Conservation (phyloP, 1,140 invertebrate species). For the Oncopodura yosiiana region DNA sequence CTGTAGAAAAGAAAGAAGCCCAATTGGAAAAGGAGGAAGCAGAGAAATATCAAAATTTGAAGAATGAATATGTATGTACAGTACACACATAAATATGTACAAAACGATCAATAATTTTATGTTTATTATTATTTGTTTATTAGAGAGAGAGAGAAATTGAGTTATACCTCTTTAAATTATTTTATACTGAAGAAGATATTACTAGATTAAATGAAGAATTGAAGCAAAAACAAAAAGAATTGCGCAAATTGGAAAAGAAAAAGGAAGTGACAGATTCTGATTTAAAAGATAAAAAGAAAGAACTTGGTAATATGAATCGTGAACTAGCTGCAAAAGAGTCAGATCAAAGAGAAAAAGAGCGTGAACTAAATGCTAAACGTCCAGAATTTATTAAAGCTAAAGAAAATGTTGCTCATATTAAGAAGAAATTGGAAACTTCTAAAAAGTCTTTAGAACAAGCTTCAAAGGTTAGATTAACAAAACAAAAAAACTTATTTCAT, state of each 20-base stretch:
- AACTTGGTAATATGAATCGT: conserved; percentile 67
- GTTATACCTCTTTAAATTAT: conserved; percentile 84
- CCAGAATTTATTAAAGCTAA: conserved; percentile 97
- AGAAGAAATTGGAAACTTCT: conserved; percentile 86
- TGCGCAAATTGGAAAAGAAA: conserved; percentile 70
- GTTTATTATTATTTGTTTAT: conserved; percentile 28
- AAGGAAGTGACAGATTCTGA: conserved; percentile 81
- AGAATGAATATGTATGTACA: conserved; percentile 74
- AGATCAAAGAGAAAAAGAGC: conserved; percentile 87
- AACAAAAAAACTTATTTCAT: conserved; percentile 10
- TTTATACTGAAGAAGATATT: conserved; percentile 90
- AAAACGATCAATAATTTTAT: not conserved
- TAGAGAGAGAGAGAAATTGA: conserved; percentile 80
- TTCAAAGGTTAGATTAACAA: conserved; percentile 54
- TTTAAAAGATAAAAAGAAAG: conserved; percentile 89
- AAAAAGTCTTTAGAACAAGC: conserved; percentile 86
- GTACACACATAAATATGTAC: too few species aligned
- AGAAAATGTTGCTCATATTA: conserved; percentile 88
- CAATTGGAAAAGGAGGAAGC: conserved; percentile 98
- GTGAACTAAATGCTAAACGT: conserved; percentile 83
- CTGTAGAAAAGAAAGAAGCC: conserved; percentile 94
- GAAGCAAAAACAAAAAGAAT: conserved; percentile 69
- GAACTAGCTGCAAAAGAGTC: conserved; percentile 91
- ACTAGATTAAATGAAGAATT: conserved; percentile 69
- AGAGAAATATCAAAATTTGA: conserved; percentile 89